These are phyloP conservation scores for Autographa pulchrina DNA, from an alignment of 2,888 invertebrate genomes.

Conservation along the genomic window DNA sequence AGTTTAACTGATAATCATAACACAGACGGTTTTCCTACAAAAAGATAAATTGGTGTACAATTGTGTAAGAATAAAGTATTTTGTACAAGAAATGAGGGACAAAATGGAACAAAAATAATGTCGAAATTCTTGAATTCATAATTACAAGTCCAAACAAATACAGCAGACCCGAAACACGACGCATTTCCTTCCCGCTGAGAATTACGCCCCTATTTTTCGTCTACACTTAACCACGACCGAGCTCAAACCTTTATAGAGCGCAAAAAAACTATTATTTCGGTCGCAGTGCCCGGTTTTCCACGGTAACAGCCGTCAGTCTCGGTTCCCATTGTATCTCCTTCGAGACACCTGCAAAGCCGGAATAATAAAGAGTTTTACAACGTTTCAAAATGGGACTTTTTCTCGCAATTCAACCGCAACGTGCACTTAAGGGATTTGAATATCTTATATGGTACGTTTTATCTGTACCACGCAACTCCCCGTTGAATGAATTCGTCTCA, in stretches of 20 bases:
- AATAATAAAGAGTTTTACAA: slow-evolving; percentile 89
- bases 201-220: slow-evolving; percentile 45
- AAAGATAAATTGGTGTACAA: not conserved
- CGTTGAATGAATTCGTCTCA: slow-evolving; percentile 75
- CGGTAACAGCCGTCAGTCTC: slow-evolving; percentile 74
- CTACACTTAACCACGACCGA: slow-evolving; percentile 48
- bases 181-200: slow-evolving; percentile 27
- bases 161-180: slow-evolving; percentile 12
- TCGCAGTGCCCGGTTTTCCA: slow-evolving; percentile 62
- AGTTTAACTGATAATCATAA: not conserved
- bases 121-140: slow-evolving; percentile 11
- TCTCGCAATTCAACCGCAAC: slow-evolving; percentile 88
- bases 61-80: not conserved
- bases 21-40: not conserved
- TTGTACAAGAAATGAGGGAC: not conserved
- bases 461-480: slow-evolving; percentile 82
- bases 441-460: slow-evolving; percentile 87
- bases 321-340: slow-evolving; percentile 77
- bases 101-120: not conserved
- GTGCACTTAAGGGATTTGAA: slow-evolving; percentile 90
- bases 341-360: slow-evolving; percentile 86
- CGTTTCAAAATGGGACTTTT: slow-evolving; percentile 88
- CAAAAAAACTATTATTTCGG: slow-evolving; percentile 73
- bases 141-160: slow-evolving; percentile 31
- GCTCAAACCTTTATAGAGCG: slow-evolving; percentile 58